A percentile compares a stretch with the other conserved stretches of the same genome.
Evolutionary conservation across 2,113 vertebrate genomes (phyloP).

Genomic region (Tupaia tana): DNA sequence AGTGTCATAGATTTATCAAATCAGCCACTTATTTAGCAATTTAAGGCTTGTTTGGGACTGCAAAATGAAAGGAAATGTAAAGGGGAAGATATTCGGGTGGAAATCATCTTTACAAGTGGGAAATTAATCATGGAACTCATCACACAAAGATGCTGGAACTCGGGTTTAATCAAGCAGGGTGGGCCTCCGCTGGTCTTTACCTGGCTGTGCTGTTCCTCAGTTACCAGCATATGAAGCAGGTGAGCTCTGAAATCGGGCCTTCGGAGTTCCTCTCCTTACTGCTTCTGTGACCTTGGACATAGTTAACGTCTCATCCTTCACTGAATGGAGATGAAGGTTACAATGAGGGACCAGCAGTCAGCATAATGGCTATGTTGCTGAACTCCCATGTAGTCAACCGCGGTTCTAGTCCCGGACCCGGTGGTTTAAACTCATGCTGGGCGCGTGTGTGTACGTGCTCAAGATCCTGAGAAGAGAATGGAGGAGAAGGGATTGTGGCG

Average conservation of each 20-base stretch:
- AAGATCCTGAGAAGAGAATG: no score
- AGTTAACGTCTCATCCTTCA: constrained; percentile 10
- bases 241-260: background rate
- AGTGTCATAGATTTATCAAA: constrained; percentile 51
- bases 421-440: no score
- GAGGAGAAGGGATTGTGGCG: no score
- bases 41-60: background rate
- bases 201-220: background rate
- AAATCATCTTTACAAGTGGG: background rate
- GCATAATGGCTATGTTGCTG: no score
- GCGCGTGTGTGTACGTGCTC: no score
- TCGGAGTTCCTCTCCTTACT: background rate
- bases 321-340: background rate
- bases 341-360: background rate
- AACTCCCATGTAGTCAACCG: no score
- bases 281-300: background rate
- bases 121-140: background rate
- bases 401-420: no score
- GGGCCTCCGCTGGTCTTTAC: background rate
- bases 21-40: constrained; percentile 36
- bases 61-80: constrained; percentile 8
- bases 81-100: background rate
- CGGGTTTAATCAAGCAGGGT: background rate
- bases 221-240: background rate
- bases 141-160: background rate